phyloP scores from a whole-genome alignment of 2,888 invertebrate species.

The Melinaea menophilus region DNA sequence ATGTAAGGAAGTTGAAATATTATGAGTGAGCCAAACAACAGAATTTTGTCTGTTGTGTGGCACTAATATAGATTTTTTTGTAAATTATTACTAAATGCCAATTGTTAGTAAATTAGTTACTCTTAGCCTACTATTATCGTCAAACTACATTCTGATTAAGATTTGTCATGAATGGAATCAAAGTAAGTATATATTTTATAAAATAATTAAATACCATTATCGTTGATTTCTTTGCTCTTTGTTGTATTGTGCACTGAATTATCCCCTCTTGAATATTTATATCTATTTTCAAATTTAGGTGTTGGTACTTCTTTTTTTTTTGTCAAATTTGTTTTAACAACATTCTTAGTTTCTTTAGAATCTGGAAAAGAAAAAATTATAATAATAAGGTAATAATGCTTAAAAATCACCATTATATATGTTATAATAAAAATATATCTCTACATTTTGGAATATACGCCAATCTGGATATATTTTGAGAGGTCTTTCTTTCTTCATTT shows the following conservation, averaged over 20 bases:
- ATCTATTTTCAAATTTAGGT: conserved; percentile 38
- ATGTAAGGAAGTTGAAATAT: too few relatives aligned
- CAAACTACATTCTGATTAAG: too few relatives aligned
- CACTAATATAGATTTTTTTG: too few relatives aligned
- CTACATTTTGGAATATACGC: conserved; percentile 47
- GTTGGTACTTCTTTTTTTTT: conserved; percentile 42
- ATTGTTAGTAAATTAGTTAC: too few relatives aligned
- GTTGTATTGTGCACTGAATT: conserved; percentile 36
- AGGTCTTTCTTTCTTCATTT: conserved; percentile 40
- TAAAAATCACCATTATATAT: neutral
- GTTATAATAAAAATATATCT: conserved; percentile 25
- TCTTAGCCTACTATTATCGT: too few relatives aligned
- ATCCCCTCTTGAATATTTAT: conserved; percentile 37
- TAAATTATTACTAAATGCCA: too few relatives aligned
- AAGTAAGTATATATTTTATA: too few relatives aligned
- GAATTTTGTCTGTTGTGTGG: too few relatives aligned
- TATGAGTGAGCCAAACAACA: too few relatives aligned
- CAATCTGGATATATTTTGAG: conserved; percentile 43
- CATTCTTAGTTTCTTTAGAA: conserved; percentile 46
- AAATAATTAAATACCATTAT: conserved; percentile 13
- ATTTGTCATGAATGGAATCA: too few relatives aligned
- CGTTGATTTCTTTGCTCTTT: conserved; percentile 35
- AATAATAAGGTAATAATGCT: conserved; percentile 4
- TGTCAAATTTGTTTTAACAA: conserved; percentile 44
- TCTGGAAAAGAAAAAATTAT: conserved; percentile 38